Evolutionary conservation across 2,888 invertebrate species (phyloP).

Genomic region (Orchesellides sinensis): DNA sequence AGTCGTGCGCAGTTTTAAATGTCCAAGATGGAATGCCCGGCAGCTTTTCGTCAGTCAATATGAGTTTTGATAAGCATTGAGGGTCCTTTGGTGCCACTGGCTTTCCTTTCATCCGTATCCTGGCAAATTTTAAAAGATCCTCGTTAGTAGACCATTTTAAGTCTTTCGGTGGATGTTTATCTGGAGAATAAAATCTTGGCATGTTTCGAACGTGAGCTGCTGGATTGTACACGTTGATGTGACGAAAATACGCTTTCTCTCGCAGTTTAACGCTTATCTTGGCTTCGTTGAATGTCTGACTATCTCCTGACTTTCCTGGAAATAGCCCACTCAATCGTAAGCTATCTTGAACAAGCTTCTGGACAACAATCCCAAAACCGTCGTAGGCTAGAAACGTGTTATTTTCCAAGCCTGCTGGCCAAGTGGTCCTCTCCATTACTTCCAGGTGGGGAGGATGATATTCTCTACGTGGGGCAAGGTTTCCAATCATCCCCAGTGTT

Average conservation of each 20-base stretch:
- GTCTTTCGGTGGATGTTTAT: background rate
- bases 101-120: background rate
- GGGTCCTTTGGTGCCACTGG: background rate
- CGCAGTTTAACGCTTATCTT: background rate
- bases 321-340: background rate
- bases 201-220: background rate
- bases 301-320: background rate
- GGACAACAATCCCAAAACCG: constrained; percentile 50
- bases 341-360: constrained; percentile 39
- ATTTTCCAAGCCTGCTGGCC: background rate
- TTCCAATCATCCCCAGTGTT: constrained; percentile 23
- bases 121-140: too few relatives aligned
- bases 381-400: constrained; percentile 39
- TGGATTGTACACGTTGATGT: background rate
- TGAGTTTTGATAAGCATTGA: background rate
- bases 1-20: background rate
- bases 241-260: constrained; percentile 4
- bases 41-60: background rate
- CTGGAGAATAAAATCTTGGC: background rate
- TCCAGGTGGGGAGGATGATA: constrained; percentile 31
- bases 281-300: background rate
- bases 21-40: background rate
- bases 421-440: constrained; percentile 23
- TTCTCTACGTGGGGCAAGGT: constrained; percentile 23
- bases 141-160: too few relatives aligned